Conservation (phyloP, 2,888 invertebrate species). For the Timema cristinae region DNA sequence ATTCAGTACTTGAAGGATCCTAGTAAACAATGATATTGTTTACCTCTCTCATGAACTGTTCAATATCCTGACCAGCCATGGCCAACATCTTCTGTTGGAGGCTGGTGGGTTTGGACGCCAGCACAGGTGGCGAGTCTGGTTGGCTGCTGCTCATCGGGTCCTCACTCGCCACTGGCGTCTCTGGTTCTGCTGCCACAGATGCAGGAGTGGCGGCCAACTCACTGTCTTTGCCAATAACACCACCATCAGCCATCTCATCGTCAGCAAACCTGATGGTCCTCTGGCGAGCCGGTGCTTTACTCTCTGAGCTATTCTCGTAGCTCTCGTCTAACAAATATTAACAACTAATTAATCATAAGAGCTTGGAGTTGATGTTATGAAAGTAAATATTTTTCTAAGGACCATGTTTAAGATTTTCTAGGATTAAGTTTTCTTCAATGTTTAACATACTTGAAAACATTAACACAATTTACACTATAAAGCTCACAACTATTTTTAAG, state of each 20-base stretch:
- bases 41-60: conserved; percentile 82
- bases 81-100: conserved; percentile 83
- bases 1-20: no score
- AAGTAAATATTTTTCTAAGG: no score
- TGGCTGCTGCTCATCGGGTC: background rate
- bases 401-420: no score
- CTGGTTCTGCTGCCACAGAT: conserved; percentile 36
- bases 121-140: conserved; percentile 20
- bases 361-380: no score
- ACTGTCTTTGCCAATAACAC: no score
- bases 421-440: no score
- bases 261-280: conserved; percentile 38
- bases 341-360: no score
- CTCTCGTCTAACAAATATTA: no score
- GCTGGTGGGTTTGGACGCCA: conserved; percentile 61
- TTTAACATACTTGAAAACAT: no score
- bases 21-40: background rate
- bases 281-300: conserved; percentile 15
- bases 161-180: conserved; percentile 29
- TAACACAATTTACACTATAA: no score
- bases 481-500: no score
- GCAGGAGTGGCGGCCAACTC: conserved; percentile 22
- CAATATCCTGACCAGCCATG: conserved; percentile 87
- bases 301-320: no score
- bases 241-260: conserved; percentile 35